Base-by-base conservation (phyloP, 2,888 invertebrate species). In the Metalampra italica region DNA sequence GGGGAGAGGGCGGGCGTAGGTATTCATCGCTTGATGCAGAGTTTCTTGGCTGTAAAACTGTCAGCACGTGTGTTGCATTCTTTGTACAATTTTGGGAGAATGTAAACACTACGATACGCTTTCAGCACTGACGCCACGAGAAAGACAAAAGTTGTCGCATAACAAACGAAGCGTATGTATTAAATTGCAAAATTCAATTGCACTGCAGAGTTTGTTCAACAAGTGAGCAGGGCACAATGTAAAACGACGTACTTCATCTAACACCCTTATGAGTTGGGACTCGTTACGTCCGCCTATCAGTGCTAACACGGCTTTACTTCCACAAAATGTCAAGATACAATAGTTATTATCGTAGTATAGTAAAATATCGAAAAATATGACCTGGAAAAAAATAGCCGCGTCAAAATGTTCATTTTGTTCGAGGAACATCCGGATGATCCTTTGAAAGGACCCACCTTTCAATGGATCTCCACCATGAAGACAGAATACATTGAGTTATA, bases 11-110 rank as follows among this genome's bases (percentile, higher is more conserved):
- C 57, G 58, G 54, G 67, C 68, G 64, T 73, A n/a, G n/a, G n/a
- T n/a, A 70, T 75, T 78, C 75, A 71, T 72, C 71, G 68, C 71
- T 73, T 70, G 69, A 71, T 71, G 71, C 71, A 71, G 70, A 73
- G 73, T 75, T 75, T 72, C 70, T 70, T 64, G 61, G 64, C 62
- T 59, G 63, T 74, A 70, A 72, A 72, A 71, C 70, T 71, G 71
- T 65, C 68, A 72, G 68, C 63, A 59, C 45, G 59, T 56, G 59
- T 56, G 52, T 34, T 55, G 57, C 59, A 57, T 58, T 63, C 66
- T 67, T 69, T 61, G 61, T 60, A 52, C 49, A 64, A 62, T 68
- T 65, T 57, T 36, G 39, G 51, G 58, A 53, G 58, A 63, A 58
- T 54, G 60, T 61, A 52, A 60, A 62, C 62, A 66, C 65, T 57